phyloP scores from a whole-genome alignment of 2,888 invertebrate species.

The Polymixis flavicincta region DNA sequence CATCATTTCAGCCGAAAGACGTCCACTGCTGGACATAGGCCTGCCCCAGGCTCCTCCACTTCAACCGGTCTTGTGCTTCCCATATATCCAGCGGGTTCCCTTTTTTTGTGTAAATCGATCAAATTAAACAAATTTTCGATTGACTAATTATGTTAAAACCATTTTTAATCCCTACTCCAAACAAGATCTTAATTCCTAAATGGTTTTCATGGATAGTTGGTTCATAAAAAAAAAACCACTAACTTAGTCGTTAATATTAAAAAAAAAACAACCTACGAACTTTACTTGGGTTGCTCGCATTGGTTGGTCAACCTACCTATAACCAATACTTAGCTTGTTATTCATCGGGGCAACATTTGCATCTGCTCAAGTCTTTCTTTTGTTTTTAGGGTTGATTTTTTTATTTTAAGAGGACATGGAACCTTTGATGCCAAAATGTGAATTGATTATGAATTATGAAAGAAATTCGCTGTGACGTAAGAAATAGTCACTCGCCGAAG shows the following conservation, averaged over 20 bases:
- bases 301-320: constrained; percentile 33
- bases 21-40: too few species aligned
- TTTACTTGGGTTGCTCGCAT: constrained; percentile 24
- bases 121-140: neutral
- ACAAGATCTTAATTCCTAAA: too few species aligned
- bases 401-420: neutral
- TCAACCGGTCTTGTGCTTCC: too few species aligned
- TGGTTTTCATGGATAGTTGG: too few species aligned
- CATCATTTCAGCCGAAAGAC: too few species aligned
- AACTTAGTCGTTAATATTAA: too few species aligned
- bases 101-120: neutral
- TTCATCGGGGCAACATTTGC: constrained; percentile 29
- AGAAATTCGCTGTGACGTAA: neutral
- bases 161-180: neutral
- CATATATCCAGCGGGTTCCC: too few species aligned
- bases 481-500: neutral
- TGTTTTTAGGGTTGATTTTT: neutral
- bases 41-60: too few species aligned
- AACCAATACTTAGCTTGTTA: constrained; percentile 16
- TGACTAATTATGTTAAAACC: too few species aligned
- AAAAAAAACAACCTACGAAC: neutral
- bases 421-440: neutral
- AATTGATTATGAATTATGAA: neutral
- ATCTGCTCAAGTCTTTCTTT: constrained; percentile 39
- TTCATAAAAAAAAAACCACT: too few species aligned